Evolutionary conservation across 2,113 vertebrate species (phyloP), one percentile per base, ranked within the genome.

Genomic region (Mungos mungo): DNA sequence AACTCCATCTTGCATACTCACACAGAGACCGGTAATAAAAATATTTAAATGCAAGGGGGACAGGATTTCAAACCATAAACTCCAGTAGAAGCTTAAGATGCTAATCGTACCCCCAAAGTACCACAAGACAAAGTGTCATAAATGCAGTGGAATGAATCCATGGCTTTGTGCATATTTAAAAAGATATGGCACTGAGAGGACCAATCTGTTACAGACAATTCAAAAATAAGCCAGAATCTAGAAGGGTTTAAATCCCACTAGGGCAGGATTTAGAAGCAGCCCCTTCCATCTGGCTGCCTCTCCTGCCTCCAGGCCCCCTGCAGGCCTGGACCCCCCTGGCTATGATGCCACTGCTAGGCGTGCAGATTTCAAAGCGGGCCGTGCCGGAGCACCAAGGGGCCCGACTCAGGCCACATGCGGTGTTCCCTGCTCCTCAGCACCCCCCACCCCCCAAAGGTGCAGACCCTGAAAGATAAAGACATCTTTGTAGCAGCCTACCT

Each of bases 161-260:
- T 8, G 66, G 90, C 94, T 90, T 77, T 92, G 93, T 94, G 97
- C 94, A 94, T 98, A 96, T 95, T 96, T 97, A 98, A 96, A 97
- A 94, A 77, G 97, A 95, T 80, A 95, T 0, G 92, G 94, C 88
- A 90, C 90, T 63, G 96, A 76, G 96, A 96, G 76, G 90, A 63
- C 88, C 95, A 96, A 98, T 98, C 97, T 98, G 96, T 88, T 85
- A 97, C 6, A 92, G 87, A 95, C 88, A 96, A 96, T 96, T 97
- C 94, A 96, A 93, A 97, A 97, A 74, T 86, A 96, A 94, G 93
- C 66, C 74, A 94, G 94, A 69, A 74, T n/a, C 50, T 80, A 81
- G 74, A 41, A 88, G 80, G 81, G 71, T 63, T 88, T 93, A 92
- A 96, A 84, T 95, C 88, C 71, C 90, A 79, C 41, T 57, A 57